These are phyloP conservation scores for Altica lythri DNA, from an alignment of 2,888 invertebrate genomes.

Conservation along the genomic window DNA sequence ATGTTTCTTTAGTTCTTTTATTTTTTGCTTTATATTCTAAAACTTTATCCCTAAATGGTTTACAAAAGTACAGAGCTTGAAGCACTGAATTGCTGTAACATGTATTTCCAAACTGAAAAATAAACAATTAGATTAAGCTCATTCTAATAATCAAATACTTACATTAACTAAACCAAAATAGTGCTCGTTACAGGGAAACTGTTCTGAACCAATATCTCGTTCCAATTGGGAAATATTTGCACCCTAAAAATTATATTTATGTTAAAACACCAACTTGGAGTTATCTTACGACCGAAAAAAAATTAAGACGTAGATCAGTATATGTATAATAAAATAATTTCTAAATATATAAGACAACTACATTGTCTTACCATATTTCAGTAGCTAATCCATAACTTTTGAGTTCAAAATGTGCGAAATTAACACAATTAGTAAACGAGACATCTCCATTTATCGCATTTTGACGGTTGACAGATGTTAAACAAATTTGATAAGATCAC, in stretches of 20 bases:
- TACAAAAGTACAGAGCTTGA: constrained; percentile 99
- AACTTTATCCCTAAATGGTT: constrained; percentile 98
- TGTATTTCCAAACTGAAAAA: constrained; percentile 94
- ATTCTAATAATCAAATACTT: constrained; percentile 57
- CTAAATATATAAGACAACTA: background rate
- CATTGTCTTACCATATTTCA: constrained; percentile 54
- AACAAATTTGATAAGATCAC: constrained; percentile 34
- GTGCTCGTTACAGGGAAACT: constrained; percentile 98
- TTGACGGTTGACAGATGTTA: constrained; percentile 52
- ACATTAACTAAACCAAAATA: constrained; percentile 99
- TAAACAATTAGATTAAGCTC: constrained; percentile 21
- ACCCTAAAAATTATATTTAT: constrained; percentile 71
- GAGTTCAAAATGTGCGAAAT: constrained; percentile 53
- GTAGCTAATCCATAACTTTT: constrained; percentile 57
- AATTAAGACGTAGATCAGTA: constrained; percentile 7
- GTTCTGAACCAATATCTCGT: constrained; percentile 98
- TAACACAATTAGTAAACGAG: constrained; percentile 53
- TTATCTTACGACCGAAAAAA: constrained; percentile 22
- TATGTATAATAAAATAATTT: background rate
- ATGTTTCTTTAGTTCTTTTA: constrained; percentile 94
- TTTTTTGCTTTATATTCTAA: constrained; percentile 97
- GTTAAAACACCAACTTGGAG: constrained; percentile 20
- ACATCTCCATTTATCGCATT: constrained; percentile 57
- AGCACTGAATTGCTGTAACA: constrained; percentile 99
- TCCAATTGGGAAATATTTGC: constrained; percentile 99